These are phyloP conservation scores for Vespertilio murinus DNA, from an alignment of 2,797 vertebrate genomes.

Conservation along the genomic window DNA sequence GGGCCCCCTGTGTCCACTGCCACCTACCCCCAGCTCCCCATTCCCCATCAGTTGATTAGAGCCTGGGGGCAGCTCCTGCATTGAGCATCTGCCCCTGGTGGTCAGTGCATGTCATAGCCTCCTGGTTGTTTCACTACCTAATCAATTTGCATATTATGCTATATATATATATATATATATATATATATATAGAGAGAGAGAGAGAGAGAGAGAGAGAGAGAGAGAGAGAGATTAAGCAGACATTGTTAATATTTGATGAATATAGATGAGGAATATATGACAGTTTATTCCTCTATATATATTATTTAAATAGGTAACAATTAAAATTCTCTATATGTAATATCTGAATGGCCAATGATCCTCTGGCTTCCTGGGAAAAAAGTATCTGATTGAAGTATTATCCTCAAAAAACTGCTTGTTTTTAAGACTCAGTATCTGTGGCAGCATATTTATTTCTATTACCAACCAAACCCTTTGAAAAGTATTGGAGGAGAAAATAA, in stretches of 20 bases:
- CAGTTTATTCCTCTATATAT: neutral
- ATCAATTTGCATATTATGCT: too few species aligned
- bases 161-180: too few species aligned
- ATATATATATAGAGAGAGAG: too few species aligned
- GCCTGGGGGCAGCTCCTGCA: too few species aligned
- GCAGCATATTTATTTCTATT: constrained; percentile 49
- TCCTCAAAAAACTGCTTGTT: neutral
- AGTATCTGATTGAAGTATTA: neutral
- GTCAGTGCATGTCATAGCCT: too few species aligned
- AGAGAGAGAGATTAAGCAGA: too few species aligned
- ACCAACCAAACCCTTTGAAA: constrained; percentile 43
- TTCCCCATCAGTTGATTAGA: too few species aligned
- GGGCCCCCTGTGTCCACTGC: fast-evolving
- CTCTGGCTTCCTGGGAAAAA: neutral
- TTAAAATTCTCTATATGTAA: neutral
- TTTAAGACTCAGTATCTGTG: constrained; percentile 39
- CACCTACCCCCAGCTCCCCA: too few species aligned
- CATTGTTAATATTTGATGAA: neutral
- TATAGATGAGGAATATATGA: neutral
- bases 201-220: too few species aligned
- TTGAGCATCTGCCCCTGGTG: too few species aligned
- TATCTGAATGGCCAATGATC: neutral
- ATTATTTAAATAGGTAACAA: neutral
- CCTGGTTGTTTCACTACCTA: fast-evolving
- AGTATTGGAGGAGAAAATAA: constrained; percentile 58